Base-by-base conservation (phyloP, 2,797 vertebrate species). In the Bradypodion pumilum region DNA sequence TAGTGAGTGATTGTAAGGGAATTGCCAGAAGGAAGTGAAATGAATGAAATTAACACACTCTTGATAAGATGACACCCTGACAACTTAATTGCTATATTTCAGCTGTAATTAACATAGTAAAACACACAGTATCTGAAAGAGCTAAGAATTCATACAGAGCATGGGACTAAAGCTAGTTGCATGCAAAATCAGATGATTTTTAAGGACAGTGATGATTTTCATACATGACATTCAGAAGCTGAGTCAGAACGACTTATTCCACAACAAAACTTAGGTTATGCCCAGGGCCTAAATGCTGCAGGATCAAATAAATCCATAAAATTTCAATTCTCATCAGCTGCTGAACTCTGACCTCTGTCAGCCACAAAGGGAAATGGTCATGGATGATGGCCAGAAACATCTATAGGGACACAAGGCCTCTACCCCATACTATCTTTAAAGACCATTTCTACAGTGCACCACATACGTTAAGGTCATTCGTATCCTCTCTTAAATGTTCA, bases 31-130 rank as follows among this genome's bases (percentile, higher is more conserved):
- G 73, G 40, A 40, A 81, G 62, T 56, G 65, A 59, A 83, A 70
- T 81, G 84, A 85, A 85, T 81, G 74, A 85, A 85, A 85, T 81
- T 85, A 85, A 72, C 84, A 81, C 73, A 77, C 52, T 23, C 56
- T 70, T 81, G 65, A 70, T 74, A 85, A 70, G 84, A 77, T 63
- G 84, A 77, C 84, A 85, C 65, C 56, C 56, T 81, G 74, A 85
- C 79, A 85, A 77, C 44, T 77, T 81, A 85, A 81, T 85, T 81
- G 79, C 79, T 77, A 32, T 69, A 81, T 85, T 56, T 32, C 74
- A 77, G 81, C 74, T 68, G 60, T 70, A 80, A 85, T 85, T 85
- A 85, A 83, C 82, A 75, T 59, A 83, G 73, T 83, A 83, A 82
- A 79, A 37, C 59, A 74, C 59, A 74, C 37, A 66, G 77, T 44